Percentiles rank a stretch among this genome's conserved stretches.
These are phyloP conservation scores for Brachionus asplanchnoidis DNA, from an alignment of 1,140 invertebrate genomes.

Conservation along the genomic window DNA sequence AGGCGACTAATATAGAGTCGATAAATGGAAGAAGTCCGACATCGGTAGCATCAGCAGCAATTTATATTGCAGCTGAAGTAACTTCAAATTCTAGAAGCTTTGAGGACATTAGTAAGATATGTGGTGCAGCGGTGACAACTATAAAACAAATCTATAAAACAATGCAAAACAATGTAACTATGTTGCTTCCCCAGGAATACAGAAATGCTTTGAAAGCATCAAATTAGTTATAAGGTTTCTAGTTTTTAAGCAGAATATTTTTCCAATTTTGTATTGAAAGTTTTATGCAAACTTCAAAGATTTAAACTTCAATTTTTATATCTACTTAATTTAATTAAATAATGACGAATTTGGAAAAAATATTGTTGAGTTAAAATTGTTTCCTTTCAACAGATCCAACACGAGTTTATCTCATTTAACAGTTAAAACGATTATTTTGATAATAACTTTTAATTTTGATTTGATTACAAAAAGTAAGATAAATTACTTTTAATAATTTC, in stretches of 20 bases:
- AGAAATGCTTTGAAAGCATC: not conserved
- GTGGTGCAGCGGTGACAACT: constrained; percentile 96
- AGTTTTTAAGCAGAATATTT: not conserved
- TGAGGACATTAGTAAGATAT: constrained; percentile 91
- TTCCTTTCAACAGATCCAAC: not conserved
- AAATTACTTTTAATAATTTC: too few species aligned
- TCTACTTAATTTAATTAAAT: not conserved
- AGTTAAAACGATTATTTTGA: too few species aligned
- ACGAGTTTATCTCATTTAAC: not conserved
- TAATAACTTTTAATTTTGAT: too few species aligned
- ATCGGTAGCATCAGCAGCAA: constrained; percentile 95
- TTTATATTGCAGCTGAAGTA: constrained; percentile 97
- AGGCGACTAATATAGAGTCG: constrained; percentile 92
- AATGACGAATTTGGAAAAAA: not conserved
- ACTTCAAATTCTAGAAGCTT: constrained; percentile 55
- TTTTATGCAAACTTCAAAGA: not conserved
- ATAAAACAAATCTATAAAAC: constrained; percentile 95
- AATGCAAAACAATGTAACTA: constrained; percentile 61
- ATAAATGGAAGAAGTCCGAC: constrained; percentile 96
- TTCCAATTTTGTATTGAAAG: not conserved
- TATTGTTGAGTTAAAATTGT: not conserved
- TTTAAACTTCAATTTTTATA: not conserved
- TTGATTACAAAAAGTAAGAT: too few species aligned
- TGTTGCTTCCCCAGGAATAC: not conserved
- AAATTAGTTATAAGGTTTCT: not conserved